Percentiles rank a stretch among this genome's conserved stretches.
These are phyloP conservation scores for Brachionus rubens DNA, from an alignment of 1,140 invertebrate genomes.

Conservation along the genomic window DNA sequence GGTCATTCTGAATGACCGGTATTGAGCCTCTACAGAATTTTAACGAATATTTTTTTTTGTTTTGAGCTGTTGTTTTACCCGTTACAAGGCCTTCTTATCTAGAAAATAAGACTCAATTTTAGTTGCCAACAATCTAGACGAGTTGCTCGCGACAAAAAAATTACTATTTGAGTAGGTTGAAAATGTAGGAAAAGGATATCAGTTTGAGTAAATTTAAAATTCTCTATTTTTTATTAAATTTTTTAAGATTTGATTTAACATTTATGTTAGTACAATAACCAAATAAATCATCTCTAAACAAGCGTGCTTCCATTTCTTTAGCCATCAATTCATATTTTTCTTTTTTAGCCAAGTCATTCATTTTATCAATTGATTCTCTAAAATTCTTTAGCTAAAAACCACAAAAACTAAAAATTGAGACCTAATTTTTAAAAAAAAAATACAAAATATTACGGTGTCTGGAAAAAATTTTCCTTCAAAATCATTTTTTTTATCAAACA, in stretches of 20 bases:
- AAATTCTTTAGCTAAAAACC: background rate
- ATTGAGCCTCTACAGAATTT: too few relatives aligned
- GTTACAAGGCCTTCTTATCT: too few relatives aligned
- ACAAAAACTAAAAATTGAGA: background rate
- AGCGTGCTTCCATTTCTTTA: background rate
- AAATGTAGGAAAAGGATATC: too few relatives aligned
- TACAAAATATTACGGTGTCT: background rate
- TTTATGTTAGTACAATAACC: slow-evolving; percentile 29
- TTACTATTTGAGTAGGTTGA: too few relatives aligned
- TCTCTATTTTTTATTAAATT: too few relatives aligned
- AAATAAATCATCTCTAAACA: slow-evolving; percentile 24
- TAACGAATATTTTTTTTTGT: too few relatives aligned
- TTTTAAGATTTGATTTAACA: background rate
- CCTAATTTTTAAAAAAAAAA: background rate
- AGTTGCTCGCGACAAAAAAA: too few relatives aligned
- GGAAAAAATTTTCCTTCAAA: slow-evolving; percentile 36
- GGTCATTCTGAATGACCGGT: too few relatives aligned
- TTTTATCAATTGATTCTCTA: background rate
- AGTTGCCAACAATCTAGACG: too few relatives aligned
- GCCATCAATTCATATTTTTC: background rate
- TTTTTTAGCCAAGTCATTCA: background rate
- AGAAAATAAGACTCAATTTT: too few relatives aligned
- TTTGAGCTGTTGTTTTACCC: too few relatives aligned
- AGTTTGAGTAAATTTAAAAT: too few relatives aligned
- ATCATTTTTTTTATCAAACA: background rate